These are phyloP conservation scores for Heliconius aoede DNA, from an alignment of 2,888 invertebrate genomes.

Conservation along the genomic window DNA sequence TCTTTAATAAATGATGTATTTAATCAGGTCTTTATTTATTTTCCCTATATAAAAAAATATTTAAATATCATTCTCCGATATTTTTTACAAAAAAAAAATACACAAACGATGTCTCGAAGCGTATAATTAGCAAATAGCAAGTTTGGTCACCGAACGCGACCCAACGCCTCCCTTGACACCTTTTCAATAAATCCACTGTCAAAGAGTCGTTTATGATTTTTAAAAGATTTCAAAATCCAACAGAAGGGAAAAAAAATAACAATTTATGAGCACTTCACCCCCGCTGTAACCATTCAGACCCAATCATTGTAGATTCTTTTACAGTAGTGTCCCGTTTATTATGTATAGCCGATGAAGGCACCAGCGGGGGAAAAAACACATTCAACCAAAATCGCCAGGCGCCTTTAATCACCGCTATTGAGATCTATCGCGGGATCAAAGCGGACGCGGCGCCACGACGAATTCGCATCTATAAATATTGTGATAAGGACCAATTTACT, in stretches of 20 bases:
- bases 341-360: constrained; percentile 78
- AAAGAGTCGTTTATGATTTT: constrained; percentile 76
- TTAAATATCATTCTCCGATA: background rate
- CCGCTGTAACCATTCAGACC: constrained; percentile 83
- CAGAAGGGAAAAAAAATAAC: constrained; percentile 67
- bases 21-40: background rate
- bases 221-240: constrained; percentile 74
- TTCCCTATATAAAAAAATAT: background rate
- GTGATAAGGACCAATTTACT: constrained; percentile 70
- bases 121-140: constrained; percentile 75
- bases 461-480: constrained; percentile 74
- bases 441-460: constrained; percentile 67
- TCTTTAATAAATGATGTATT: background rate
- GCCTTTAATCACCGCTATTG: constrained; percentile 84
- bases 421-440: constrained; percentile 83
- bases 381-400: constrained; percentile 83
- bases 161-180: constrained; percentile 67
- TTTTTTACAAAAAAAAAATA: constrained; percentile 21
- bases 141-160: constrained; percentile 60
- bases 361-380: constrained; percentile 73
- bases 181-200: constrained; percentile 70
- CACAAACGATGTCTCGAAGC: constrained; percentile 47
- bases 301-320: constrained; percentile 84
- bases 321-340: constrained; percentile 82
- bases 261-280: constrained; percentile 83